These are phyloP conservation scores for Lordiphosa andalusiaca DNA, from an alignment of 2,888 invertebrate genomes.

Conservation along the genomic window DNA sequence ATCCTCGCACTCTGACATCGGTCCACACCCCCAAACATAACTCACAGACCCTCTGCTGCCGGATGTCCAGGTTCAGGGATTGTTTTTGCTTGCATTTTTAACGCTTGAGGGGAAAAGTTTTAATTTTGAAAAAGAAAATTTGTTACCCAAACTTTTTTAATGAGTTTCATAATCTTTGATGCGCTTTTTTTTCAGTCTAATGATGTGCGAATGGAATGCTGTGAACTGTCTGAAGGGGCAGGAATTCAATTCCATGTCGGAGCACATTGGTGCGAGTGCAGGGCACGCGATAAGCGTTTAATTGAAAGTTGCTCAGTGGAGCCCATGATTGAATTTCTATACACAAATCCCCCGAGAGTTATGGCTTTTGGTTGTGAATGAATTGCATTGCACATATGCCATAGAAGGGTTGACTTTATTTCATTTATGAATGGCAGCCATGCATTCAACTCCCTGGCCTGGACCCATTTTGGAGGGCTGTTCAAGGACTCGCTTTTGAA, in stretches of 20 bases:
- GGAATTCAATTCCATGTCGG: slow-evolving; percentile 5
- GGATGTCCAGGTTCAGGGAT: slow-evolving; percentile 10
- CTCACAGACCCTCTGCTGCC: slow-evolving; percentile 21
- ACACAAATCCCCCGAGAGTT: slow-evolving; percentile 31
- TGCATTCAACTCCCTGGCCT: slow-evolving; percentile 4
- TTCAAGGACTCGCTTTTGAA: slow-evolving; percentile 4
- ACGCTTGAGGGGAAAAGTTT: slow-evolving; percentile 20
- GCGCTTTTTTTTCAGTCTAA: slow-evolving; percentile 46
- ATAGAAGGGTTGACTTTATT: slow-evolving; percentile 5
- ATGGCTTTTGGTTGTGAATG: slow-evolving; percentile 5
- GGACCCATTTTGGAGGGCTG: slow-evolving; percentile 2
- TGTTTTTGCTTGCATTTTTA: slow-evolving; percentile 29
- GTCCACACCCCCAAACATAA: slow-evolving; percentile 2
- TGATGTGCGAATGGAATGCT: slow-evolving; percentile 35
- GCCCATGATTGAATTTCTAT: slow-evolving; percentile 59
- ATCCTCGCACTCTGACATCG: slow-evolving; percentile 2
- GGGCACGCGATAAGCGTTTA: slow-evolving; percentile 63
- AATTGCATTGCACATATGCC: slow-evolving; percentile 3
- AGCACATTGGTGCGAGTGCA: slow-evolving; percentile 44
- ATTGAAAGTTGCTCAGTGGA: slow-evolving; percentile 57
- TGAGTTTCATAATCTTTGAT: slow-evolving; percentile 68
- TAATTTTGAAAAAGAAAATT: slow-evolving; percentile 25
- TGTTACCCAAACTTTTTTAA: slow-evolving; percentile 66
- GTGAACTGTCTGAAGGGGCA: slow-evolving; percentile 21
- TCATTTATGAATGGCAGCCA: slow-evolving; percentile 11